Evolutionary conservation across 2,797 vertebrate species (phyloP), one percentile per base, ranked within the genome.

Genomic region (Acanthornis magna): DNA sequence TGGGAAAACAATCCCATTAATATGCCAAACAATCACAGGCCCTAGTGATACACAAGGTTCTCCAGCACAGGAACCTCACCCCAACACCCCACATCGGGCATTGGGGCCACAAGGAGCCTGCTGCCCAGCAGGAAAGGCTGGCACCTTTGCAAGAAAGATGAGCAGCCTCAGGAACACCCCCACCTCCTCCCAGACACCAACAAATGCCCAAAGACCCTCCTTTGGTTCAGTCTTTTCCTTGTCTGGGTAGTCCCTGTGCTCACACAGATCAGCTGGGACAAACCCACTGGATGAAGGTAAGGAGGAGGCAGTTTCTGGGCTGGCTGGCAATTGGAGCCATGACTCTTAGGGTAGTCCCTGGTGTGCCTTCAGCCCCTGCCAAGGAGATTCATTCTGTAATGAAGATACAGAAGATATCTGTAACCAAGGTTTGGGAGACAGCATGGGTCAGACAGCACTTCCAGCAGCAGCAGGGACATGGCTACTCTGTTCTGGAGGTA

Each of bases 61-160:
- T 77, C 26, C 57, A 45, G 45, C 13, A 55, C 4, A 58, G 13
- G 42, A 62, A 30, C 10, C 26, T 51, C 9, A 5, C 16, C 67
- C 4, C 30, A 48, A 23, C 30, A 55, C 7, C 55, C 27, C 27
- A 16, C 36, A 6, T 7, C 4, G 32, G 42, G 32, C 21, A 42
- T 0, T 5, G 0, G 26, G 25, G 48, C 25, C 43, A 58, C 7
- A 2, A 27, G 6, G 48, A 79, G 30, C 58, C 60, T 47, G 23
- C 30, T 85, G 68, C 50, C 26, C 42, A 58, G 42, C 19, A 71
- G 57, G 11, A 55, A 63, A 65, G 58, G 20, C n/a, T 51, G 40
- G 9, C 43, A 77, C 10, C 0, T 0, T 10, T 11, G 18, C 18
- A 15, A 38, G 13, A 57, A 48, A 65, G 16, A 60, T 2, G 0